A percentile compares a stretch with the other conserved stretches of the same genome.
These are phyloP conservation scores for Venturia canescens DNA, from an alignment of 1,140 invertebrate genomes.

Conservation along the genomic window DNA sequence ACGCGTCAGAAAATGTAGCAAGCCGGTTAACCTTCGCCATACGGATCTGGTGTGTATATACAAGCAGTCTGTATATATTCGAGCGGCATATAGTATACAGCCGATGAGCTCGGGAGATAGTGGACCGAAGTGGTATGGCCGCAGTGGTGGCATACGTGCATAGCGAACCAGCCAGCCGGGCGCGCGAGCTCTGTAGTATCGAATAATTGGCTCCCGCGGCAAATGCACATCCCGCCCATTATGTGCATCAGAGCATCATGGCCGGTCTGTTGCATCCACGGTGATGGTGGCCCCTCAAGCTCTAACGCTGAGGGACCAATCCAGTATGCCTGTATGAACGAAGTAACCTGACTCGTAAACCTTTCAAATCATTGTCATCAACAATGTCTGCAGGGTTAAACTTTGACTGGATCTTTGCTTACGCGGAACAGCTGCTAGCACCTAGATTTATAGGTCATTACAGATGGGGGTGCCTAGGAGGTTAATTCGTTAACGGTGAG, in stretches of 20 bases:
- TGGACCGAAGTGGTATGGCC: slow-evolving; percentile 49
- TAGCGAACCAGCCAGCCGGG: slow-evolving; percentile 50
- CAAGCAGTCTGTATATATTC: slow-evolving; percentile 10
- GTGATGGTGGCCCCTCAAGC: slow-evolving; percentile 2
- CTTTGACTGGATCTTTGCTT: background rate
- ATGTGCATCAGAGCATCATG: slow-evolving; percentile 73
- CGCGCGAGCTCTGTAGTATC: slow-evolving; percentile 70
- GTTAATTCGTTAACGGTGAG: too few relatives aligned
- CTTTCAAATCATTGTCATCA: slow-evolving; percentile 14
- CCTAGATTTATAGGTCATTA: background rate
- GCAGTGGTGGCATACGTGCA: slow-evolving; percentile 38
- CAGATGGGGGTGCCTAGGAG: background rate
- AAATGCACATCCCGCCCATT: slow-evolving; percentile 76
- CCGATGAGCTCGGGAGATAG: slow-evolving; percentile 73
- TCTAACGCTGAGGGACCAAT: slow-evolving; percentile 2
- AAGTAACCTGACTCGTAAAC: slow-evolving; percentile 11
- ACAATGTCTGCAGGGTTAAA: slow-evolving; percentile 6
- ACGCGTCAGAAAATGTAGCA: slow-evolving; percentile 14
- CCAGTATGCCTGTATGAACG: background rate
- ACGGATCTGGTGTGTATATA: slow-evolving; percentile 2
- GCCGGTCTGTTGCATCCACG: slow-evolving; percentile 44
- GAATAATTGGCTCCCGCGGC: slow-evolving; percentile 78
- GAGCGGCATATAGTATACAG: slow-evolving; percentile 43
- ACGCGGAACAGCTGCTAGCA: background rate
- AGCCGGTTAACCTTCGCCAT: slow-evolving; percentile 28